Percentiles rank a stretch among this genome's conserved stretches.
Evolutionary conservation across 1,140 invertebrate genomes (phyloP).

Genomic region (Cydia splendana): DNA sequence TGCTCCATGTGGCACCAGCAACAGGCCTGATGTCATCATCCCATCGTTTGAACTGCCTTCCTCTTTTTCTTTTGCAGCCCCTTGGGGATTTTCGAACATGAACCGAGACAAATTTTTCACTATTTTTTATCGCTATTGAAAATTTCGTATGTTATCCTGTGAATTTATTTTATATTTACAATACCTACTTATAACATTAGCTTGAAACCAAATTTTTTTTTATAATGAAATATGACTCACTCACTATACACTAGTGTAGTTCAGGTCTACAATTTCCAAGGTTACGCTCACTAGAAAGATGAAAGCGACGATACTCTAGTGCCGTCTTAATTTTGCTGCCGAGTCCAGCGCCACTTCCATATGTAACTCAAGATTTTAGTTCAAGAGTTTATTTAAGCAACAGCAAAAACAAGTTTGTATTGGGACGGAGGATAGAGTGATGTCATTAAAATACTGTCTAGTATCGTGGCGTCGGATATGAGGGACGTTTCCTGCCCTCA

Average conservation of each 20-base stretch:
- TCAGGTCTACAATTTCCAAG: neutral
- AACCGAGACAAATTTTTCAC: too few species aligned
- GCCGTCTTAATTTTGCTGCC: neutral
- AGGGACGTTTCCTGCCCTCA: conserved; percentile 2
- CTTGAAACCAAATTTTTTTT: too few species aligned
- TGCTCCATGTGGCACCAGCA: too few species aligned
- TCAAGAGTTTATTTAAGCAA: neutral
- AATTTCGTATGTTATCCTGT: too few species aligned
- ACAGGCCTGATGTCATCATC: too few species aligned
- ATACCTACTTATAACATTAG: too few species aligned
- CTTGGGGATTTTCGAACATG: too few species aligned
- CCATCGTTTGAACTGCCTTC: too few species aligned
- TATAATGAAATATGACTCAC: neutral
- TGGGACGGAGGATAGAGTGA: neutral
- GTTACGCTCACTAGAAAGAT: conserved; percentile 2
- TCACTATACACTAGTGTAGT: neutral
- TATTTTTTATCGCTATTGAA: too few species aligned
- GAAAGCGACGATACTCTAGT: neutral
- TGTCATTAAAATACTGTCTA: conserved; percentile 15
- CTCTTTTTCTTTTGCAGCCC: too few species aligned
- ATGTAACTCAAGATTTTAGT: neutral
- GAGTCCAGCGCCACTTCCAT: neutral
- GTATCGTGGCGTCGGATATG: conserved; percentile 8
- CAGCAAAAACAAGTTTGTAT: neutral
- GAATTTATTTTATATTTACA: too few species aligned